Evolutionary conservation across 2,797 vertebrate species (phyloP), one percentile per base, ranked within the genome.

Genomic region (Columba guinea): DNA sequence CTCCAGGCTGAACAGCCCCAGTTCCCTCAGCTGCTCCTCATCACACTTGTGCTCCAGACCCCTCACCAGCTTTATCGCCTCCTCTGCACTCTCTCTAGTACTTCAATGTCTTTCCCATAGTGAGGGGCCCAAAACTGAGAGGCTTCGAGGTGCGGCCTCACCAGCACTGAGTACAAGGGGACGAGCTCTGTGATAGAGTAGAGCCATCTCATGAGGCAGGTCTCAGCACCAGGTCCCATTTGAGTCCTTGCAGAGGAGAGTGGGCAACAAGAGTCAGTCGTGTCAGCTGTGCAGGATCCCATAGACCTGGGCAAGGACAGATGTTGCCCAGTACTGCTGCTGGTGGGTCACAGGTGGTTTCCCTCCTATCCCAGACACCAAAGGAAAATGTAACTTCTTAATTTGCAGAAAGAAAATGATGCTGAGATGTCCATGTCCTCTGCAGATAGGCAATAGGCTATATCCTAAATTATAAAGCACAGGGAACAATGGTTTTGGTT

Each of bases 381-480:
- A 93, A 89, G 37, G 27, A 62, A 90, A 89, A 71, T 7, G 17
- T 3, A 71, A 41, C 17, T 62, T 74, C 87, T 68, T 67, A 46
- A 32, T 80, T 22, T 70, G 52, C 27, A 82, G 27, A 76, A 82
- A 26, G 13, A 86, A 81, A 41, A 74, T 53, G 77, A 53, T 27
- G 60, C 20, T 0, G 2, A 87, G 41, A 71, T 62, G n/a, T 18
- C 55, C 23, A 7, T 3, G 39, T 71, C 56, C 69, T 75, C 37
- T 37, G 41, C 84, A 84, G 87, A 84, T 89, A 93, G 22, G 86
- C 71, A 83, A 65, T 41, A 64, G 51, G 82, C 88, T 87, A 79
- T 76, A 79, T 74, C 41, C 73, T 89, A 65, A 94, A 90, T 94
- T 93, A 75, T 24, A n/a, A 97, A 97, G 82, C 7, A 13, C 56